Conservation (phyloP, 2,888 invertebrate species). For the Calameuta idolon region DNA sequence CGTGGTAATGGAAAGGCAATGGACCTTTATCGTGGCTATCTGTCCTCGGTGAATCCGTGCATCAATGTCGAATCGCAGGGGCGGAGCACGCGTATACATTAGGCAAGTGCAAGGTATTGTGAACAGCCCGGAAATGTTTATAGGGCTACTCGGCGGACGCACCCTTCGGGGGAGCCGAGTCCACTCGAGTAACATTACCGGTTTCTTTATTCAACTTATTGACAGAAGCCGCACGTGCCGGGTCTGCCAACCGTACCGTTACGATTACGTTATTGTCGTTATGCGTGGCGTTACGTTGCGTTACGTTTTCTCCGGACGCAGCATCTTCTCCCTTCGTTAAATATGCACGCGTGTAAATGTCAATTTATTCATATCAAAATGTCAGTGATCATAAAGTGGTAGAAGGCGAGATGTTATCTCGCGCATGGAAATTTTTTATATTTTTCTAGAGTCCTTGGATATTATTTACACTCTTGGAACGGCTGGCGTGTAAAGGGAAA, state of each 20-base stretch:
- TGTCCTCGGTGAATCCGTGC: background rate
- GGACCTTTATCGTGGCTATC: no score
- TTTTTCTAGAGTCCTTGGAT: no score
- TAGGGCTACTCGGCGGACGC: conserved; percentile 21
- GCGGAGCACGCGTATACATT: background rate
- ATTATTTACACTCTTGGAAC: no score
- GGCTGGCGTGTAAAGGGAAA: no score
- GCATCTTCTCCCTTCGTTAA: no score
- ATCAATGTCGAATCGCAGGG: background rate
- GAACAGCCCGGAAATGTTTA: conserved; percentile 60
- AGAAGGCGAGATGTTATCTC: no score
- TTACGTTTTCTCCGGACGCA: no score
- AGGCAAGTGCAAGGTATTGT: conserved; percentile 16
- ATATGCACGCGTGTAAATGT: no score
- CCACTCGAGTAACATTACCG: conserved; percentile 7
- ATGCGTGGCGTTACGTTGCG: conserved; percentile 7
- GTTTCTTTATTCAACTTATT: conserved; percentile 20
- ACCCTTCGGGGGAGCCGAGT: conserved; percentile 6
- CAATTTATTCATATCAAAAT: no score
- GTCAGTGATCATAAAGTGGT: no score
- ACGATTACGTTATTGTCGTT: background rate
- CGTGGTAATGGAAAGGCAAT: no score
- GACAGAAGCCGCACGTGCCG: conserved; percentile 14
- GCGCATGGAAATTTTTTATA: no score
- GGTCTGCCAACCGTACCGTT: conserved; percentile 1